These are phyloP conservation scores for Sylvia atricapilla DNA, from an alignment of 2,113 vertebrate genomes.

Conservation along the genomic window DNA sequence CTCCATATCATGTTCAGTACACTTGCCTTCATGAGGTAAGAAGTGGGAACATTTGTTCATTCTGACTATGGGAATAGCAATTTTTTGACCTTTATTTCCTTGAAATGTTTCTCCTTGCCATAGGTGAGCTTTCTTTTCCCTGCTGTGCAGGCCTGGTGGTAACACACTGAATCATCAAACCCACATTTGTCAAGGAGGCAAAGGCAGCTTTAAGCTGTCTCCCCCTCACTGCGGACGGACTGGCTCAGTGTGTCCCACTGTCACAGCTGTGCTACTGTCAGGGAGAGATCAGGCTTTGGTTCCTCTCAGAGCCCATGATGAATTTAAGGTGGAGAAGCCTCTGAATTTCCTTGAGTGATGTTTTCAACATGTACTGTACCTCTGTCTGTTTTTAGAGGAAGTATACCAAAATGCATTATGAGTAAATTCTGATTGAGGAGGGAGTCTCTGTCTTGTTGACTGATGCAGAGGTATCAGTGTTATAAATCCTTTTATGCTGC, in stretches of 20 bases:
- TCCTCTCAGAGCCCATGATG: not conserved
- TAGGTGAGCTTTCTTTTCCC: not conserved
- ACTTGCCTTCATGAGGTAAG: constrained; percentile 96
- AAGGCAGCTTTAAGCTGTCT: not conserved
- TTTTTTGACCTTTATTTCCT: not conserved
- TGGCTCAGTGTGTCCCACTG: not conserved
- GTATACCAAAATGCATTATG: not conserved
- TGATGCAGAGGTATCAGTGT: not conserved
- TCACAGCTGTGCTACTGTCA: not conserved
- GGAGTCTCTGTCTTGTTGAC: not conserved
- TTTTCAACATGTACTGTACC: not conserved
- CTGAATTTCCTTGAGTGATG: not conserved
- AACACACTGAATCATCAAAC: not conserved
- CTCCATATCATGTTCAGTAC: constrained; percentile 93
- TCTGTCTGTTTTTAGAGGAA: not conserved
- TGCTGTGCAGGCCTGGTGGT: not conserved
- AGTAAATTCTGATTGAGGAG: not conserved
- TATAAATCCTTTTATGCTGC: not conserved
- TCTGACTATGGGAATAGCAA: not conserved
- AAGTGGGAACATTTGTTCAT: not conserved
- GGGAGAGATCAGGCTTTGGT: not conserved
- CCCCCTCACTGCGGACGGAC: accelerated
- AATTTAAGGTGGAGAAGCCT: not conserved
- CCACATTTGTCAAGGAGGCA: not conserved
- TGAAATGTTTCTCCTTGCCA: not conserved